A percentile compares a stretch with the other conserved stretches of the same genome.
These are phyloP conservation scores for Exaiptasia diaphana DNA, from an alignment of 64 coral and sea anemone genomes.

Conservation along the genomic window DNA sequence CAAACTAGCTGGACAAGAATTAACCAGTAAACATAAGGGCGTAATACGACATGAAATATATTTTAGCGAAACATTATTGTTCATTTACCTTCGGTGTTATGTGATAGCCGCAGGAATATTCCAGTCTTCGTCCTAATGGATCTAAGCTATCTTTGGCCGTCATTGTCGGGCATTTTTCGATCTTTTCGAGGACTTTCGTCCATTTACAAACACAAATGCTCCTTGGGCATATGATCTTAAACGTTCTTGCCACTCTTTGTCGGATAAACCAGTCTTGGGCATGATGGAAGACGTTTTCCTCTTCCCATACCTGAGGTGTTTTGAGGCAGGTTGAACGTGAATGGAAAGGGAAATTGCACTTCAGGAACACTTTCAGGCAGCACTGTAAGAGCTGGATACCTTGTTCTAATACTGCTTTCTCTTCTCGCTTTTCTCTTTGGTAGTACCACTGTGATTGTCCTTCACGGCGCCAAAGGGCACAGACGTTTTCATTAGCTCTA, in stretches of 20 bases:
- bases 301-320: neutral
- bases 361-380: neutral
- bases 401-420: slow-evolving; percentile 20
- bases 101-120: too few species aligned
- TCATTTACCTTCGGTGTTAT: too few species aligned
- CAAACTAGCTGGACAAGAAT: too few species aligned
- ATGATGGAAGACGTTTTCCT: neutral
- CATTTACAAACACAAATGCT: neutral
- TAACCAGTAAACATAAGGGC: too few species aligned
- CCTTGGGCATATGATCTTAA: neutral
- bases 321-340: neutral
- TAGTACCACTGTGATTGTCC: slow-evolving; percentile 46
- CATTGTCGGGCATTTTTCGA: too few species aligned
- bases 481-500: too few species aligned
- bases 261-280: neutral
- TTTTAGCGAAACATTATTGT: too few species aligned
- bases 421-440: slow-evolving; percentile 27
- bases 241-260: neutral
- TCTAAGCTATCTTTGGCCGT: too few species aligned
- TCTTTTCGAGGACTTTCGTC: neutral
- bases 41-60: too few species aligned
- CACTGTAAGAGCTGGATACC: neutral
- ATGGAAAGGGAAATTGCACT: neutral
- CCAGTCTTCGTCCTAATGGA: too few species aligned
- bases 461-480: too few species aligned